A percentile compares a stretch with the other conserved stretches of the same genome.
phyloP scores from a whole-genome alignment of 1,140 invertebrate species.

The Coenobita brevimanus region DNA sequence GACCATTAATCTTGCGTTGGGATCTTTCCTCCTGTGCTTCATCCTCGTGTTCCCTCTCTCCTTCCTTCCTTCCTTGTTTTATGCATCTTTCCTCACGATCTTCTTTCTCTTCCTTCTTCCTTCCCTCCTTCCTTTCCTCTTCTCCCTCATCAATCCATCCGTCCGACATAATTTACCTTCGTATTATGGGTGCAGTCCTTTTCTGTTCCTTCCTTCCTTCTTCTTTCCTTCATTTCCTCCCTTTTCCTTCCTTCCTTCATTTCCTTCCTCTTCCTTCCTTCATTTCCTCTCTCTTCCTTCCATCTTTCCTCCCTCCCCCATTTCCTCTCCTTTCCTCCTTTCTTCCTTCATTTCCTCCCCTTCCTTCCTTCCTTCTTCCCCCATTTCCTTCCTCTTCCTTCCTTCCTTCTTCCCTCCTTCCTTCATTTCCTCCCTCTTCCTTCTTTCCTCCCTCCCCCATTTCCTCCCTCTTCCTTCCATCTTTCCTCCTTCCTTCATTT shows the following conservation, averaged over 20 bases:
- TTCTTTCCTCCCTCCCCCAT: background rate
- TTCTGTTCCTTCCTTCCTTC: background rate
- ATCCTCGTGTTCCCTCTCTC: background rate
- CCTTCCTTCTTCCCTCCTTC: background rate
- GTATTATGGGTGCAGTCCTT: too few relatives aligned
- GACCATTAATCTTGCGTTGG: background rate
- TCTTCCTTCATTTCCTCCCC: background rate
- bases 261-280: background rate
- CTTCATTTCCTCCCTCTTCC: background rate
- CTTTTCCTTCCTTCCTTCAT: background rate
- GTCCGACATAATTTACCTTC: too few relatives aligned
- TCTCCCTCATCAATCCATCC: too few relatives aligned
- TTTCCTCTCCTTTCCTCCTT: background rate
- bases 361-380: background rate
- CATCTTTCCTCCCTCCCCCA: background rate
- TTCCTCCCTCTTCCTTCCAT: background rate
- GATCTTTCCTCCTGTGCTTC: background rate
- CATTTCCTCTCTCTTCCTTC: background rate
- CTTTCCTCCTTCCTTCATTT: background rate
- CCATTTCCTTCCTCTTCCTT: background rate
- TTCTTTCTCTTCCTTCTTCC: background rate
- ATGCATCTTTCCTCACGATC: background rate
- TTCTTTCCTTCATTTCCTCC: background rate
- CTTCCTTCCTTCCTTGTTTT: too few relatives aligned
- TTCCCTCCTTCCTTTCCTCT: background rate